Evolutionary conservation across 2,888 invertebrate genomes (phyloP).

Genomic region (Cabera pusaria): DNA sequence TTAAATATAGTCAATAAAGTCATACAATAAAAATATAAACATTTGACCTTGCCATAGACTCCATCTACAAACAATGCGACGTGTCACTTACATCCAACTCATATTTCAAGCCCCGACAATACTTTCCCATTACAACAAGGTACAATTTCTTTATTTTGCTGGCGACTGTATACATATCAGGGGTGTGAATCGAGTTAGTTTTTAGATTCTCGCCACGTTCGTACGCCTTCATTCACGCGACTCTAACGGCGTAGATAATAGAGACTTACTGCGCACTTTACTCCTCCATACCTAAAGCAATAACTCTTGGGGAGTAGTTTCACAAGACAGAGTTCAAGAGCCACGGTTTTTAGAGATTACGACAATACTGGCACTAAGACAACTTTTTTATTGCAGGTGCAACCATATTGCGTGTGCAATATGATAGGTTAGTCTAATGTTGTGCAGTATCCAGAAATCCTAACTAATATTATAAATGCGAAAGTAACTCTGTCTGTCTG

Average conservation of each 20-base stretch:
- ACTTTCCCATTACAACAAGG: neutral
- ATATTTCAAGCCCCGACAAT: neutral
- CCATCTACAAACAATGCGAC: no score
- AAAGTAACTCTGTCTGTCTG: no score
- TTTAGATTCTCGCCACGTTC: conserved; percentile 74
- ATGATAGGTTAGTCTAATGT: no score
- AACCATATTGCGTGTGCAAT: no score
- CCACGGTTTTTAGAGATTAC: neutral
- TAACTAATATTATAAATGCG: no score
- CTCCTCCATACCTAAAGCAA: conserved; percentile 71
- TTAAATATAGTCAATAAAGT: no score
- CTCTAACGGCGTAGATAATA: conserved; percentile 80
- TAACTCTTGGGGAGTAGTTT: conserved; percentile 70
- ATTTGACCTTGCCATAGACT: no score
- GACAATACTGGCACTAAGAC: neutral
- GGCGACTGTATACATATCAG: conserved; percentile 35
- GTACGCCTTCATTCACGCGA: conserved; percentile 76
- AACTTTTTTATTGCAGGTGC: no score
- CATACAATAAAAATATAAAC: no score
- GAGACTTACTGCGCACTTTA: conserved; percentile 81
- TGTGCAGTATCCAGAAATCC: no score
- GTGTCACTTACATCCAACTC: no score
- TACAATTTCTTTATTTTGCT: conserved; percentile 1
- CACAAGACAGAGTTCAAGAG: conserved; percentile 43
- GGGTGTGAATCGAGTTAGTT: conserved; percentile 66